Base-by-base conservation (phyloP, 2,113 vertebrate genomes). In the Pelodiscus sinensis region DNA sequence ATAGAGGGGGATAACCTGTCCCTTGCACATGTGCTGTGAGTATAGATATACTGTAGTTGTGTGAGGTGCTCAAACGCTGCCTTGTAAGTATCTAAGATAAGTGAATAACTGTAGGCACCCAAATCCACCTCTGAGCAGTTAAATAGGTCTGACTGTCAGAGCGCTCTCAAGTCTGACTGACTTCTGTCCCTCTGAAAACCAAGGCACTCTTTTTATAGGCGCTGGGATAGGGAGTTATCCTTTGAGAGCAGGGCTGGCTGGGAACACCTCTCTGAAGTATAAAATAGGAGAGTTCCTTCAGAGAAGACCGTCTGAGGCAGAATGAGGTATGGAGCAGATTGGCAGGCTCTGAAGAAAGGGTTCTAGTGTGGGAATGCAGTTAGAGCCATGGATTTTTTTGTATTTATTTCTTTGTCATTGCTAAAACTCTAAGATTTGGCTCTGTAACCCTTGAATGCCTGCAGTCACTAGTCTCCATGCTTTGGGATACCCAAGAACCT, bases 41-140 rank as follows among this genome's bases (percentile, higher is more conserved):
- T 62, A 14, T 24, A 35, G 81, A 35, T 22, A 4, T 1, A 0
- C 3, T 27, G 58, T 31, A 24, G 31, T 75, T 8, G 51, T 18
- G 62, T 38, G n/a, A 38, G 71, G 18, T 57, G 29, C 60, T 29
- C 11, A 31, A 27, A 31, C 38, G 19, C 71, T 73, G 8, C 29
- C 62, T 18, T 31, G 31, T 68, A 16, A n/a, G 29, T 68, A 68
- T n/a, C 31, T 68, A n/a, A 68, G 15, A 18, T 16, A 68, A 68
- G 31, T n/a, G 31, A 68, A 68, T 88, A 4, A 38, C 8, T 68
- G 85, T 14, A 52, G 88, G 29, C 38, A n/a, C 55, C n/a, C 60
- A 19, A 85, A 31, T 31, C 15, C 0, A 0, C 1, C 1, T 55
- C 79, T 57, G 81, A 71, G 31, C 0, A 0, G 6, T 4, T 3